A percentile compares a stretch with the other conserved stretches of the same genome.
These are phyloP conservation scores for Chloroceryle amazona DNA, from an alignment of 2,797 vertebrate species.

Conservation along the genomic window DNA sequence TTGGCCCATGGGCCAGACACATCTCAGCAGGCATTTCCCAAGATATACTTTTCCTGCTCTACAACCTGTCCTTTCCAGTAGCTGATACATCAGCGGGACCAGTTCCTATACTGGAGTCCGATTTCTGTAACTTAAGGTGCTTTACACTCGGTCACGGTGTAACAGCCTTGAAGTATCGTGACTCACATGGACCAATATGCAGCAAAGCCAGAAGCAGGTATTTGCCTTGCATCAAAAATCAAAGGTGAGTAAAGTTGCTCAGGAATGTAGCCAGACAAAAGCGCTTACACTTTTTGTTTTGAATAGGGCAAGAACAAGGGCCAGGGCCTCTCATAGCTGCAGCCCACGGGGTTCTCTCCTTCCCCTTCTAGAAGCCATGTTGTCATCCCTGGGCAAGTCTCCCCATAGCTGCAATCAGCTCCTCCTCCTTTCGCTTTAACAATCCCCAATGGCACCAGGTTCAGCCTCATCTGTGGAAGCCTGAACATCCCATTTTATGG, in stretches of 20 bases:
- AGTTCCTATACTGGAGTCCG: background rate
- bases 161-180: background rate
- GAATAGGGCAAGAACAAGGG: background rate
- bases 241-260: background rate
- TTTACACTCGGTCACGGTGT: background rate
- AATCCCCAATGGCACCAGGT: background rate
- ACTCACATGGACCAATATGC: accelerated
- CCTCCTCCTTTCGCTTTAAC: background rate
- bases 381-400: background rate
- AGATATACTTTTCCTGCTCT: background rate
- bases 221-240: background rate
- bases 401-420: background rate
- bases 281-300: background rate
- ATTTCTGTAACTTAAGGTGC: background rate
- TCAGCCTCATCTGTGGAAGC: background rate
- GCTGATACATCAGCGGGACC: accelerated
- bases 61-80: background rate
- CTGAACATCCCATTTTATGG: background rate
- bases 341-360: background rate
- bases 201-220: background rate
- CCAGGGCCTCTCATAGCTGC: background rate
- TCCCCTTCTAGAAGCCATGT: accelerated
- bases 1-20: background rate
- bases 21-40: background rate
- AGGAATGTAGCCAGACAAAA: background rate